Base-by-base conservation (phyloP, 2,888 invertebrate species). In the Ischnura elegans region DNA sequence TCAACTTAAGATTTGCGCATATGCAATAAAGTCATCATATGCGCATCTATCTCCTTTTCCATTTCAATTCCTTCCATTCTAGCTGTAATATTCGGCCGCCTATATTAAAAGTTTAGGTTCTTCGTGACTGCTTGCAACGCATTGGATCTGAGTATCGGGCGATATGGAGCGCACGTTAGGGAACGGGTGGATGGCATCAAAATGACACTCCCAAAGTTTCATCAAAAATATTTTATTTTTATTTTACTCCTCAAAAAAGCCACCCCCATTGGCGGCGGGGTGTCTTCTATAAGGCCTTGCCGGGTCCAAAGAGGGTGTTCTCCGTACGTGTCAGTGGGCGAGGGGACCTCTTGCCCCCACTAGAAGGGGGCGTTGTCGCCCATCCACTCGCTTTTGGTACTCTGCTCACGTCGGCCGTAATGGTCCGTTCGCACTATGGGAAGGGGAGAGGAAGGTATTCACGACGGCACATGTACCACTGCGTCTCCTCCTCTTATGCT, bases 351-450 rank as follows among this genome's bases (percentile, higher is more conserved):
- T 51, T 10, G 13, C 87, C 25, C 87, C 36, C 61, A 8, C 42
- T 21, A 1, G 76, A 13, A 87, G 5, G 29, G 13, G 61, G 61
- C 25, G 61, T 43, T 25, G 13, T 42, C 66, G 43, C 61, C 61
- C 61, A 90, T 90, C 61, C 36, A 43, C 90, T 55, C 43, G 25
- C 43, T 43, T 43, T n/a, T n/a, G 13, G 13, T 25, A 90, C 66
- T 90, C 90, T n/a, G 43, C 55, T 90, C 90, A 90, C 90, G 90
- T 90, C 90, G 61, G 42, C 8, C 21, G 76, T 90, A 90, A 90
- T 90, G 90, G 90, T 90, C 51, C 25, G 16, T 19, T 55, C 61
- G 43, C 43, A 43, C n/a, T 42, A n/a, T n/a, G n/a, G n/a, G n/a
- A n/a, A n/a, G n/a, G n/a, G 42, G 51, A 21, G 42, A 36, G 55